Conservation (phyloP, 2,113 vertebrate genomes). For the Tragelaphus scriptus region DNA sequence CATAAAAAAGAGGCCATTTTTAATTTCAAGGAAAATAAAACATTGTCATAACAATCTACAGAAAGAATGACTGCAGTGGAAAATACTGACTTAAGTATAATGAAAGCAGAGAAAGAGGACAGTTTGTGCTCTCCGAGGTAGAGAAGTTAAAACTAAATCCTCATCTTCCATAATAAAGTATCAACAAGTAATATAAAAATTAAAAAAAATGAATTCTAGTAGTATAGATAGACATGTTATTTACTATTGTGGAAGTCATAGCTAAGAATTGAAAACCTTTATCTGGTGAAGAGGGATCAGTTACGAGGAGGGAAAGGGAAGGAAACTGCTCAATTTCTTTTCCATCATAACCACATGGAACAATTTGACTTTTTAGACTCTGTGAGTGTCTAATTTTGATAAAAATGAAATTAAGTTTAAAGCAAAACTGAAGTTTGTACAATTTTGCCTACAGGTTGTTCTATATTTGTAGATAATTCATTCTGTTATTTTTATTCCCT, state of each 20-base stretch:
- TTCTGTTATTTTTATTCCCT: not conserved
- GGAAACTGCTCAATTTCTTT: not conserved
- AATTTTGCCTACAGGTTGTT: not conserved
- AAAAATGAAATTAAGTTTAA: not conserved
- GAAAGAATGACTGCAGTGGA: not conserved
- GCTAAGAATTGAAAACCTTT: not conserved
- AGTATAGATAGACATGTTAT: not conserved
- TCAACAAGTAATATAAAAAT: not conserved
- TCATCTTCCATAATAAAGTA: not conserved
- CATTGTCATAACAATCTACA: not conserved
- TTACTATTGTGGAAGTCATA: not conserved
- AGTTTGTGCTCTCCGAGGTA: not conserved
- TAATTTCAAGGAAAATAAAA: not conserved
- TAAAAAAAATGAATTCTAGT: not conserved
- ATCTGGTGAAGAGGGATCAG: not conserved
- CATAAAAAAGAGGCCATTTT: not conserved
- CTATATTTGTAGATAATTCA: not conserved
- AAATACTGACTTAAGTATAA: not conserved
- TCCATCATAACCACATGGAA: not conserved
- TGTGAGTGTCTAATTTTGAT: not conserved
- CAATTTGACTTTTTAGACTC: not conserved
- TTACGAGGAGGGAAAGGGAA: not conserved
- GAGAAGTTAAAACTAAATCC: not conserved
- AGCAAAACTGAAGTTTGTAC: not conserved
- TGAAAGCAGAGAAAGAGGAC: not conserved